Evolutionary conservation across 2,888 invertebrate genomes (phyloP), one percentile per base, ranked within the genome.

Genomic region (Aphidius colemani): DNA sequence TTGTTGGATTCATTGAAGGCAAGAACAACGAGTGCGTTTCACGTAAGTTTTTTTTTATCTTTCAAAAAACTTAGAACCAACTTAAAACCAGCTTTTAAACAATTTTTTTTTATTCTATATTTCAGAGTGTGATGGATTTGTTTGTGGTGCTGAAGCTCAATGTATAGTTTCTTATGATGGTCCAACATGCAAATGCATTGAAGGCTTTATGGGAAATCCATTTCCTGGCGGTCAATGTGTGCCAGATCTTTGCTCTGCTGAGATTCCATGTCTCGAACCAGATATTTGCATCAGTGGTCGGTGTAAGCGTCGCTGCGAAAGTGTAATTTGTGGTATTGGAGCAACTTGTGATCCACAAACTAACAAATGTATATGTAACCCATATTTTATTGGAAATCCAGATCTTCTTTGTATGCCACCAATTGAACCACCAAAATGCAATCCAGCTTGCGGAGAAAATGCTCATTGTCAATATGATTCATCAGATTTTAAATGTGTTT

Each of bases 351-450:
- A 95, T 76, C 88, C 88, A 73, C 85, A 86, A 60, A 90, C 89
- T 43, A 94, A 94, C 69, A 90, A 90, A 83, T 96, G 96, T 81
- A 86, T 93, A 55, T 96, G 96, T 77, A 90, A 94, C 78, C 89
- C 92, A 10, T 92, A 91, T 78, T 95, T 95, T 79, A 88, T 93
- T 68, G 96, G 96, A 74, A 94, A 95, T 80, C 94, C 95, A 1
- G 92, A 94, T 78, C 84, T 94, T 40, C 86, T 95, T 58, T 95
- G 95, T 76, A 94, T 95, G 90, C 95, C 95, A 77, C 94, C 95
- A 41, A 87, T 93, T 67, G 85, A 88, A 63, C 90, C 90, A 68
- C 94, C 95, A 8, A 84, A 85, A 58, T 96, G 95, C 80, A 85
- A 87, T 64, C 95, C 95, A n/a, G 81, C 76, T 41, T 96, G 96